Evolutionary conservation across 2,797 vertebrate species (phyloP).

Genomic region (Iguana delicatissima): DNA sequence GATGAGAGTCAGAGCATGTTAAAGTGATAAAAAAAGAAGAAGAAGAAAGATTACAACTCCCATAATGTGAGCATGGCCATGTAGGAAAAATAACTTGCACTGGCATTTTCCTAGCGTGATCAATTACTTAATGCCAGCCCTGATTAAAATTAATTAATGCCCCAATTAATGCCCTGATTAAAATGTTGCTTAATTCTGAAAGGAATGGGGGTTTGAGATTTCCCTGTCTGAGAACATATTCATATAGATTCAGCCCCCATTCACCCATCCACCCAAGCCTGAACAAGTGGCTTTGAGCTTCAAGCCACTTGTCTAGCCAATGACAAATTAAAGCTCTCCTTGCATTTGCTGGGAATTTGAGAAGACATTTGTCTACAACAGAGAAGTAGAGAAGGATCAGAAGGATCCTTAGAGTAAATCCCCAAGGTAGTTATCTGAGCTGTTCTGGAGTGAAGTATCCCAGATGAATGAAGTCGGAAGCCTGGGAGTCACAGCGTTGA

Average conservation of each 20-base stretch:
- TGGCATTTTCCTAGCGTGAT: too few species aligned
- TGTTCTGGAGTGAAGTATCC: neutral
- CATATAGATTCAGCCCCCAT: neutral
- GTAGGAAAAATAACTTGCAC: neutral
- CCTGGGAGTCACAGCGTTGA: neutral
- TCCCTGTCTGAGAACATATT: neutral
- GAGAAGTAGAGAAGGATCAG: neutral
- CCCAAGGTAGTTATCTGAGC: conserved; percentile 25
- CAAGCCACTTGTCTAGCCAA: conserved; percentile 15
- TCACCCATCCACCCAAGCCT: neutral
- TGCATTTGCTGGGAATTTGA: conserved; percentile 11
- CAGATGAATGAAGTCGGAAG: neutral
- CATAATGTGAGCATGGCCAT: neutral
- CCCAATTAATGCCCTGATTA: too few species aligned
- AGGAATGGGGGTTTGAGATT: neutral
- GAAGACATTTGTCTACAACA: neutral
- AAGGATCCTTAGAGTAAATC: conserved; percentile 6
- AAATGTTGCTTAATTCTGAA: neutral
- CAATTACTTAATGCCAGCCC: neutral
- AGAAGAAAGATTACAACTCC: too few species aligned
- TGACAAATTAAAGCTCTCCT: neutral
- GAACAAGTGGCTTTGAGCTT: neutral
- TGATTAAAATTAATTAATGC: neutral
- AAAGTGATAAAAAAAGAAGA: too few species aligned
- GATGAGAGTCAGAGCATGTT: neutral